Evolutionary conservation across 2,797 vertebrate genomes (phyloP).

Genomic region (Rhinichthys osculus): DNA sequence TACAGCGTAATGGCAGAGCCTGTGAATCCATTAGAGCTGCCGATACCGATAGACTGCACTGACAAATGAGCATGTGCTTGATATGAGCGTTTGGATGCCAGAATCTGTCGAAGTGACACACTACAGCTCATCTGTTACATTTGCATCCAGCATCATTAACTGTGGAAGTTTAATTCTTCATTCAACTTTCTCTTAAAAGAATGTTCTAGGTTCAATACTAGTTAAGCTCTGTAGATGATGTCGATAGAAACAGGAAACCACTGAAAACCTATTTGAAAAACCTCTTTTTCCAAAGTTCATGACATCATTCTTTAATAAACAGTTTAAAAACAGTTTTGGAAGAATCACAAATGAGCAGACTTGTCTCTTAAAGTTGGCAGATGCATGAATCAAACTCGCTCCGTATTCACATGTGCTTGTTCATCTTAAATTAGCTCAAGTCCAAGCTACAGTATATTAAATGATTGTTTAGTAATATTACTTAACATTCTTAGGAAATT

Average conservation of each 20-base stretch:
- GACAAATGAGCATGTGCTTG: slow-evolving; percentile 13
- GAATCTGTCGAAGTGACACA: slow-evolving; percentile 48
- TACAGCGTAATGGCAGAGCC: slow-evolving; percentile 24
- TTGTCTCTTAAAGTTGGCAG: background rate
- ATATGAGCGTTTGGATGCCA: slow-evolving; percentile 40
- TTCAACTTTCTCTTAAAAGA: background rate
- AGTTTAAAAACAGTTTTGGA: background rate
- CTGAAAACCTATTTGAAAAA: background rate
- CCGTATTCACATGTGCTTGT: too few species aligned
- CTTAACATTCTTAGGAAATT: background rate
- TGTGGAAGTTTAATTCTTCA: background rate
- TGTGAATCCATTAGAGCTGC: slow-evolving; percentile 33
- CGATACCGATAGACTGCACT: slow-evolving; percentile 33
- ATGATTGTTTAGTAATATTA: too few species aligned
- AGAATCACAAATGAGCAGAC: background rate
- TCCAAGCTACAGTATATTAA: background rate
- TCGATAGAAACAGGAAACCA: background rate
- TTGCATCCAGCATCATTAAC: slow-evolving; percentile 1
- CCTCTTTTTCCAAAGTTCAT: background rate
- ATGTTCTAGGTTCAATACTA: background rate
- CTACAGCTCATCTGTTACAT: background rate
- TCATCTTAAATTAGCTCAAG: background rate
- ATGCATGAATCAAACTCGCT: background rate
- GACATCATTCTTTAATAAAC: background rate
- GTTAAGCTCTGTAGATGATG: background rate